Base-by-base conservation (phyloP, 1,140 invertebrate species). In the Zaprionus africanus region DNA sequence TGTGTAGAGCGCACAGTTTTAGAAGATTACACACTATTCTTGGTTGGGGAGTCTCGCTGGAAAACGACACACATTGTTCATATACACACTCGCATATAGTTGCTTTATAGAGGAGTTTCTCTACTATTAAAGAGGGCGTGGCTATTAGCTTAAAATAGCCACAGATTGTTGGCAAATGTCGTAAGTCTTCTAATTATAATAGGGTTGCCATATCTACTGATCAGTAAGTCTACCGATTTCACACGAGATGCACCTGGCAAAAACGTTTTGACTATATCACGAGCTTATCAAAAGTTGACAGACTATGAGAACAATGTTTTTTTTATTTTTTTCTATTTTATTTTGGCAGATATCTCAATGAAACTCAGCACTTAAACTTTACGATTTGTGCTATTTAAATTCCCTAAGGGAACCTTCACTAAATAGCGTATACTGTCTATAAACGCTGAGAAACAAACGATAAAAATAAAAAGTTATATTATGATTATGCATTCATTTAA, bases 391-490 rank as follows among this genome's bases (percentile, higher is more conserved):
- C 5, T 41, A n/a, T 41, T 7, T 2, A 41, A 2, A n/a, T 41
- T n/a, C n/a, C 15, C 38, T 0, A 15, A 13, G 15, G 0, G 0
- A 38, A 41, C 38, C 38, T 15, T 1, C 0, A n/a, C 2, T 0
- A 41, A 41, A 41, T 41, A 5, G 38, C 2, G 5, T 2, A n/a
- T 7, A n/a, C 5, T 41, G 6, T 41, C 15, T 41, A 13, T 38
- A 15, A 13, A 5, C 15, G 7, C 28, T 28, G 28, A 28, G 28
- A 28, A 28, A 31, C 28, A 1, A 31, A 38, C 15, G 38, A 15
- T 41, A n/a, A 41, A n/a, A 41, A 41, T n/a, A 41, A 41, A n/a
- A 5, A 15, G 5, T n/a, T 0, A 41, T 41, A 41, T n/a, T 5
- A 6, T n/a, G 15, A 41, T 41, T 41, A 15, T 41, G n/a, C 38